Percentiles rank a stretch among this genome's conserved stretches.
phyloP scores from a whole-genome alignment of 2,888 invertebrate species.

The Sphinx pinastri region DNA sequence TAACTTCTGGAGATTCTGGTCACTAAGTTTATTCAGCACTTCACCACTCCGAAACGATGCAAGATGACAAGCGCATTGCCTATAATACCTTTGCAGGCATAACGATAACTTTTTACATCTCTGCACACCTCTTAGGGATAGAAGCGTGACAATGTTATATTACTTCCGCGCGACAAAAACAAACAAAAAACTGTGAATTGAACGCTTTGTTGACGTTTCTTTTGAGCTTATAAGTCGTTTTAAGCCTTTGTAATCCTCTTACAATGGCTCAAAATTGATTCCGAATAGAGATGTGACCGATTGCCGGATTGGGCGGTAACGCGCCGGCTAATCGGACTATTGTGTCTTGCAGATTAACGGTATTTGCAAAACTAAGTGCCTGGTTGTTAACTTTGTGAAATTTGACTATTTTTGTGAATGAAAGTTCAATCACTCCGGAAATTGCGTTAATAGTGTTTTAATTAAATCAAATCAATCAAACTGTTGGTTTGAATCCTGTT shows the following conservation, averaged over 20 bases:
- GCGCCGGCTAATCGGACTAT: slow-evolving; percentile 2
- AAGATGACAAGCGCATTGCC: too few species aligned
- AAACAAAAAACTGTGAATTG: slow-evolving; percentile 16
- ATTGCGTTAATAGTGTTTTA: too few species aligned
- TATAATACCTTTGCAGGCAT: too few species aligned
- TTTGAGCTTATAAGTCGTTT: slow-evolving; percentile 14
- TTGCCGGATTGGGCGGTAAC: slow-evolving; percentile 6
- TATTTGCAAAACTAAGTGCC: neutral
- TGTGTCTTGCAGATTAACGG: slow-evolving; percentile 9
- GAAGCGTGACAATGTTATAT: neutral
- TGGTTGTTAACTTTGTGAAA: neutral
- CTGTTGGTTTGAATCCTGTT: neutral
- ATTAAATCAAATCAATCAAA: too few species aligned
- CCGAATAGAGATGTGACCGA: neutral
- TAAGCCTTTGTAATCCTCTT: slow-evolving; percentile 22
- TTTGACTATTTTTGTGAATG: neutral
- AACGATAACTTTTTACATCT: too few species aligned
- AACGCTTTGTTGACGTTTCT: slow-evolving; percentile 4
- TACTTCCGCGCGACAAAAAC: slow-evolving; percentile 12
- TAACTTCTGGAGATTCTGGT: too few species aligned
- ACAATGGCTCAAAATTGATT: slow-evolving; percentile 19
- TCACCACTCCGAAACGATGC: too few species aligned
- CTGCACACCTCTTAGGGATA: too few species aligned
- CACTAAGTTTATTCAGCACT: too few species aligned
- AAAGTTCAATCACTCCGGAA: too few species aligned